phyloP scores from a whole-genome alignment of 92 coral and sea anemone species.

The Heteractis magnifica region DNA sequence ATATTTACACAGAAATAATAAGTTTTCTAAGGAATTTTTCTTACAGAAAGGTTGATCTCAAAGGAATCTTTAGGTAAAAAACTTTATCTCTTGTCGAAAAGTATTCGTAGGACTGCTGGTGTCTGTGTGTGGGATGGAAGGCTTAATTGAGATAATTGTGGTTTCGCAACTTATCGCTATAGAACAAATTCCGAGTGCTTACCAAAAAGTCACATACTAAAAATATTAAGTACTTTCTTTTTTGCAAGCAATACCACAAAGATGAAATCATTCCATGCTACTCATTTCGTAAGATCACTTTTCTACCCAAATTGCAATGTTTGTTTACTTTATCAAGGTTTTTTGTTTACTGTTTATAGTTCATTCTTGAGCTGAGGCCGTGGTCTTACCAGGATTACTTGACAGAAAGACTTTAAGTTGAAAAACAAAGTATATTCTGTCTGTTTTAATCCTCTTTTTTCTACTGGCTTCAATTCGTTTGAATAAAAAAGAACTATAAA shows the following conservation, averaged over 20 bases:
- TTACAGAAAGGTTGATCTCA: no score
- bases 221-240: background rate
- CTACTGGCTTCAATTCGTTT: background rate
- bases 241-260: background rate
- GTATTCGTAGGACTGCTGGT: background rate
- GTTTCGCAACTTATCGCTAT: background rate
- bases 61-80: no score
- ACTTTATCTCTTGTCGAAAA: no score
- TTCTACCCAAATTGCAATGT: background rate
- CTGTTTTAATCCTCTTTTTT: background rate
- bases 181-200: background rate
- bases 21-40: no score
- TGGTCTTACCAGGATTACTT: slow-evolving; percentile 16
- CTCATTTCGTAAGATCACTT: background rate
- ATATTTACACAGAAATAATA: background rate
- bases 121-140: background rate
- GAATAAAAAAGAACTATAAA: background rate
- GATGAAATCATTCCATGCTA: background rate
- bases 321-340: slow-evolving; percentile 8
- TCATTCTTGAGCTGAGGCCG: background rate
- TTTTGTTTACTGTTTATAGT: slow-evolving; percentile 16
- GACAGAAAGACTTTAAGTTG: background rate
- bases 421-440: background rate
- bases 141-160: background rate
- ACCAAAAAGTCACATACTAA: background rate